Base-by-base conservation (phyloP, 2,797 vertebrate genomes). In the Acanthornis magna region DNA sequence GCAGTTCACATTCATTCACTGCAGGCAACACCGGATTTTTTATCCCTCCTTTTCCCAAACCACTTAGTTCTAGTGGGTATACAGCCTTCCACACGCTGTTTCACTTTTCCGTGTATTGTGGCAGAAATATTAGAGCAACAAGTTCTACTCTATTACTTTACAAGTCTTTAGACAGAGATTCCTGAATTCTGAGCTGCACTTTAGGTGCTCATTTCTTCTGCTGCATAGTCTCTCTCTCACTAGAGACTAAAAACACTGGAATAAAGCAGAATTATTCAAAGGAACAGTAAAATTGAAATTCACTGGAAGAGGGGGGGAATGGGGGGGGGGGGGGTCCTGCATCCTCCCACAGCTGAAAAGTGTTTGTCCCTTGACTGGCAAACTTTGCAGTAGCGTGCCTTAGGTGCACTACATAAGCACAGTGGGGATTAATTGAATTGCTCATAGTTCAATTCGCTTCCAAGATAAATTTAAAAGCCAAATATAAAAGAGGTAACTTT, bases 231-330 rank as follows among this genome's bases (percentile, higher is more conserved):
- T 45, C 80, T 40, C 32, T 25, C 26, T 38, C 38, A 38, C 10
- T 43, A n/a, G 17, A 79, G 32, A 76, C 14, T 65, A 45, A 79
- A 79, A 50, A 6, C 16, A 22, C 7, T 5, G 19, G 16, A 61
- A 91, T 47, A 75, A 89, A 73, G 15, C 13, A 66, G 25, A 79
- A 65, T 51, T 74, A 62, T 51, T 83, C 43, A 53, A 85, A 82
- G n/a, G 23, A 85, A 42, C 3, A 20, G 21, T 17, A 84, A 74
- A 40, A 67, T 22, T 32, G 78, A 78, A 71, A 78, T 22, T 61
- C 7, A 34, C 3, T 45, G 29, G 5, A 72, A 34, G 15, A 5
- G 18, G 10, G 4, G 13, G 5, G 3, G 4, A 67, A 5, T 6
- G 13, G 45, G 4, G 5, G 13, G 32, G 18, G 16, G 18, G 34